Evolutionary conservation across 2,797 vertebrate species (phyloP).

Genomic region (Rhynchotus rufescens): DNA sequence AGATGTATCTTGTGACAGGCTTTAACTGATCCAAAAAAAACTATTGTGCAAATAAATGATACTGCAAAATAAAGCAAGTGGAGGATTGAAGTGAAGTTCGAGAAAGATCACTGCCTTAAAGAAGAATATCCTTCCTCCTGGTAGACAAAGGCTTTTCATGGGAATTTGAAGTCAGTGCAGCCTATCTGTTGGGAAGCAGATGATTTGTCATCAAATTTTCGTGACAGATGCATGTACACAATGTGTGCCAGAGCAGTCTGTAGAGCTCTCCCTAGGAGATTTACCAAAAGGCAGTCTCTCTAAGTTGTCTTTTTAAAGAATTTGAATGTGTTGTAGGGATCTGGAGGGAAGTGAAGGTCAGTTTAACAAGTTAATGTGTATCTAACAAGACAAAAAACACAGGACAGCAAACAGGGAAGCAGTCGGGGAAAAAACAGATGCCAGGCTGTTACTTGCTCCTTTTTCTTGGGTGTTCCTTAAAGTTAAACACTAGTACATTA

Average conservation of each 20-base stretch:
- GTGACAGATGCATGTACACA: slow-evolving; percentile 59
- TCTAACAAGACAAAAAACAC: slow-evolving; percentile 50
- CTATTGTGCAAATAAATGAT: slow-evolving; percentile 47
- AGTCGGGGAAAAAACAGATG: slow-evolving; percentile 6
- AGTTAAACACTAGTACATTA: slow-evolving; percentile 24
- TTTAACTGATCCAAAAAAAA: slow-evolving; percentile 32
- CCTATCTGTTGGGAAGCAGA: slow-evolving; percentile 67
- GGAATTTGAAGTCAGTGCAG: slow-evolving; percentile 64
- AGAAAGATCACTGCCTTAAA: slow-evolving; percentile 35
- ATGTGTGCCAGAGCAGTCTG: slow-evolving; percentile 46
- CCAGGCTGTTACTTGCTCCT: not conserved
- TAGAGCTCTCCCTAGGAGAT: slow-evolving; percentile 19
- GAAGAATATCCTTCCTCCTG: slow-evolving; percentile 61
- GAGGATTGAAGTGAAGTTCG: slow-evolving; percentile 5
- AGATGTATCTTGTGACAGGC: slow-evolving; percentile 46
- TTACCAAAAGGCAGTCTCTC: slow-evolving; percentile 52
- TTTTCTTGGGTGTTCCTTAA: not conserved
- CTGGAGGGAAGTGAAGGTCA: slow-evolving; percentile 48
- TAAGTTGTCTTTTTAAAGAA: slow-evolving; percentile 54
- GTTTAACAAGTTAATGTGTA: slow-evolving; percentile 43
- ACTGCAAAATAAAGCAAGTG: slow-evolving; percentile 24
- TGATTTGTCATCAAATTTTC: slow-evolving; percentile 73
- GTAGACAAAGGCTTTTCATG: slow-evolving; percentile 57
- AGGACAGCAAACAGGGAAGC: not conserved
- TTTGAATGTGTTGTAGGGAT: slow-evolving; percentile 21